Base-by-base conservation (phyloP, 2,797 vertebrate species). In the Cheirogaleus major region DNA sequence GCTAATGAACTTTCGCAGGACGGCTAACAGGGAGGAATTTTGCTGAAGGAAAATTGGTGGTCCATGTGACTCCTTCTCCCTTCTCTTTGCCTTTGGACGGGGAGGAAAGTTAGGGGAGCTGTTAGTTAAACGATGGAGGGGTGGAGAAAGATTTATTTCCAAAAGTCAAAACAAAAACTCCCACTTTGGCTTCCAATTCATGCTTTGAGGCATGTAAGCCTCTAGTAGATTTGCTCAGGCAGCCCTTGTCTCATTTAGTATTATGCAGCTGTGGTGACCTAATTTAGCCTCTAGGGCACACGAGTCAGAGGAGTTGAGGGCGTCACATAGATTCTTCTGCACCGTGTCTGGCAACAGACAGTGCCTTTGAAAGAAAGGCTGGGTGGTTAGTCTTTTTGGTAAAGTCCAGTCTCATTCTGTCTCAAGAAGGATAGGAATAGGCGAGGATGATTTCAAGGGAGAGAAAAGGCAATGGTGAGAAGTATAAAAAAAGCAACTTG, bases 1-100 rank as follows among this genome's bases (percentile, higher is more conserved):
- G 70, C 97, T 96, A 97, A 95, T 43, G 96, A 97, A 97, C 81
- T 97, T 98, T 89, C 96, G 88, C 48, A 96, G 91, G 90, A 95
- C 69, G 93, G 88, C 90, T 88, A 43, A 67, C 0, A 2, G 88
- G 95, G 91, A 78, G n/a, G 93, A 80, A 67, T 79, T 93, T 80
- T 88, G 50, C 89, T 43, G 76, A 88, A 88, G 73, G 86, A 80
- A 90, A 87, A 27, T n/a, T 10, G 3, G 32, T 55, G 23, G 11
- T 75, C 48, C 22, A 35, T 88, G 18, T 15, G 59, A 78, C 23
- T 82, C 70, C 63, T 67, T 63, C 27, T 17, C 7, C 80, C n/a
- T 73, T 72, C 15, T 55, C 38, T 79, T 67, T 41, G 38, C 23
- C 43, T 91, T 88, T 91, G 43, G 25, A 72, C 48, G 32, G 22